Evolutionary conservation across 2,113 vertebrate species (phyloP).

Genomic region (Semicossyphus pulcher): DNA sequence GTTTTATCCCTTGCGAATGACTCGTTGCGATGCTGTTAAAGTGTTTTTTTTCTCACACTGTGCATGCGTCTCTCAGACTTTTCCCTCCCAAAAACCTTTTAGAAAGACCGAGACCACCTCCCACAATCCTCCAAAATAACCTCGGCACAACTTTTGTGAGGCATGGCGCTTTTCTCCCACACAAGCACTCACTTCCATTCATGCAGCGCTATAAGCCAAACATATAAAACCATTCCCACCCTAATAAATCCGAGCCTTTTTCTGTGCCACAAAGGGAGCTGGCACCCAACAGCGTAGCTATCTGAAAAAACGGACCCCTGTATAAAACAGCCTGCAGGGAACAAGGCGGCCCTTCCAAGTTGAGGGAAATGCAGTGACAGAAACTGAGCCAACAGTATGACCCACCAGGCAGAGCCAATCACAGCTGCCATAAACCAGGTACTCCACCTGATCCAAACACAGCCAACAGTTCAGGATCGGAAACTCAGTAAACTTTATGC

Average conservation of each 20-base stretch:
- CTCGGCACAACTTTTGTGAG: conserved; percentile 55
- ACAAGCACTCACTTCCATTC: conserved; percentile 69
- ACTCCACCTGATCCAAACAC: conserved; percentile 50
- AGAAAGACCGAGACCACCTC: conserved; percentile 69
- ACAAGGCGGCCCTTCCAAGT: conserved; percentile 34
- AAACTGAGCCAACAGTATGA: conserved; percentile 52
- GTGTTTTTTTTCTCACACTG: conserved; percentile 27
- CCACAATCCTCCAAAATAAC: conserved; percentile 64
- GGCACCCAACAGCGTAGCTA: conserved; percentile 59
- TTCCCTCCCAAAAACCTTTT: conserved; percentile 18
- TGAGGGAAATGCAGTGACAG: conserved; percentile 61
- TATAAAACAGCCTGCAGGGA: conserved; percentile 69
- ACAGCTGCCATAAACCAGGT: conserved; percentile 59
- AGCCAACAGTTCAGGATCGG: conserved; percentile 19
- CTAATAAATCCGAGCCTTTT: conserved; percentile 70
- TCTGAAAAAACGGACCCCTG: conserved; percentile 48
- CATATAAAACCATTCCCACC: conserved; percentile 78
- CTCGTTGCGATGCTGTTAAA: conserved; percentile 45
- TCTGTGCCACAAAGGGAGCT: conserved; percentile 72
- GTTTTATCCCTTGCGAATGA: conserved; percentile 42
- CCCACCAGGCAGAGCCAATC: conserved; percentile 30
- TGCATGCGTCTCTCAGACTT: conserved; percentile 29
- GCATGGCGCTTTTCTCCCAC: conserved; percentile 67
- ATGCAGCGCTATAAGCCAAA: conserved; percentile 74
- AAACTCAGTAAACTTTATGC: conserved; percentile 48